phyloP scores from a whole-genome alignment of 2,113 vertebrate species.

The Tor tambroides region DNA sequence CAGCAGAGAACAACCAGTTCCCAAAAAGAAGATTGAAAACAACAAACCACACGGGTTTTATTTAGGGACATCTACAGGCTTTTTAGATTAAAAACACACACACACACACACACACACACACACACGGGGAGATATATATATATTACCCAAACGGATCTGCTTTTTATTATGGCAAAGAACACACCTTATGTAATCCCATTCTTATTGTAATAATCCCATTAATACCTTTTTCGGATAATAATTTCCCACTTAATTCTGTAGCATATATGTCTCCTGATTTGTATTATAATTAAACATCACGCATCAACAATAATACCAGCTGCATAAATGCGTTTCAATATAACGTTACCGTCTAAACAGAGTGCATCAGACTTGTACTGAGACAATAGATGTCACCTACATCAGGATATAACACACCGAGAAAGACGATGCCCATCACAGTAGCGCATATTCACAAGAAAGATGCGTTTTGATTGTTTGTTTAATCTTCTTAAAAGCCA shows the following conservation, averaged over 20 bases:
- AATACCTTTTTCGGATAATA: background rate
- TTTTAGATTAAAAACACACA: background rate
- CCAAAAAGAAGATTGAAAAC: conserved; percentile 25
- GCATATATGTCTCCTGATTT: background rate
- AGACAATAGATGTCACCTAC: conserved; percentile 36
- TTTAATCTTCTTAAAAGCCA: background rate
- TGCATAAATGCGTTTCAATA: background rate
- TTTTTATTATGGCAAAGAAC: background rate
- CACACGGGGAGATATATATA: background rate
- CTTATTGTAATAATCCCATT: background rate
- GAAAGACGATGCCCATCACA: background rate
- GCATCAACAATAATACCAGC: background rate
- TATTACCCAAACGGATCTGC: background rate
- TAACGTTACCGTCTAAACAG: background rate
- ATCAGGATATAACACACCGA: background rate
- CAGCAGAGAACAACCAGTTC: conserved; percentile 44
- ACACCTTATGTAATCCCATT: background rate
- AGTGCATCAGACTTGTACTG: background rate
- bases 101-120: too few species aligned
- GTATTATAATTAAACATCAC: background rate
- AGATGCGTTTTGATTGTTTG: background rate
- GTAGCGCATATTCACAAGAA: background rate
- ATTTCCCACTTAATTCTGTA: background rate
- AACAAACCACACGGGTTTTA: conserved; percentile 4
- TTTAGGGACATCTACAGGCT: background rate